Evolutionary conservation across 2,797 vertebrate species (phyloP).

Genomic region (Pantherophis vulpinus): DNA sequence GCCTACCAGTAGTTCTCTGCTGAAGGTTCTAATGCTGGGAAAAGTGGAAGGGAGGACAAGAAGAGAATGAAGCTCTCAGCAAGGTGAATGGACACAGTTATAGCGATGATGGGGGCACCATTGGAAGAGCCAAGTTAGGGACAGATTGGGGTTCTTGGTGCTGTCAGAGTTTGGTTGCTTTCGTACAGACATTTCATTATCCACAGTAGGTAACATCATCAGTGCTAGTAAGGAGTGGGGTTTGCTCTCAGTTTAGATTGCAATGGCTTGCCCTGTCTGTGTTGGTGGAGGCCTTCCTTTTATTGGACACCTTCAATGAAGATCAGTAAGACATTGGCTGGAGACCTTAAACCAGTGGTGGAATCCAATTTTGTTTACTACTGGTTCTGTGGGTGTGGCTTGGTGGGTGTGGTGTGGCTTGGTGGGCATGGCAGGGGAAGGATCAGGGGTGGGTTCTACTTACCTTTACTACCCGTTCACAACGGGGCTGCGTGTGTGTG

Average conservation of each 20-base stretch:
- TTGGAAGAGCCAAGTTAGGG: background rate
- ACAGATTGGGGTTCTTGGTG: background rate
- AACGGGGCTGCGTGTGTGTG: rapidly evolving
- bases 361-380: too few relatives aligned
- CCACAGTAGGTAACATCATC: background rate
- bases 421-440: too few relatives aligned
- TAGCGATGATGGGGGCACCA: background rate
- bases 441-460: too few relatives aligned
- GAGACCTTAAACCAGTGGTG: background rate
- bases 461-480: too few relatives aligned
- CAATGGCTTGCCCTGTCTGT: background rate
- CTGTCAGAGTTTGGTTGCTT: background rate
- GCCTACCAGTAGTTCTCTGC: background rate
- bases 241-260: background rate
- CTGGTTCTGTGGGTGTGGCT: too few relatives aligned
- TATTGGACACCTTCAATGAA: background rate
- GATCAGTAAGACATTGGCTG: background rate
- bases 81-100: background rate
- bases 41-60: background rate
- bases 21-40: background rate
- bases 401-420: too few relatives aligned
- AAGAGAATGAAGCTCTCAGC: background rate
- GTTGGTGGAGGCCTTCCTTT: background rate
- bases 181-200: background rate
- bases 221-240: background rate